Evolutionary conservation across 2,888 invertebrate genomes (phyloP), one percentile per base, ranked within the genome.

Genomic region (Microctonus hyperodae): DNA sequence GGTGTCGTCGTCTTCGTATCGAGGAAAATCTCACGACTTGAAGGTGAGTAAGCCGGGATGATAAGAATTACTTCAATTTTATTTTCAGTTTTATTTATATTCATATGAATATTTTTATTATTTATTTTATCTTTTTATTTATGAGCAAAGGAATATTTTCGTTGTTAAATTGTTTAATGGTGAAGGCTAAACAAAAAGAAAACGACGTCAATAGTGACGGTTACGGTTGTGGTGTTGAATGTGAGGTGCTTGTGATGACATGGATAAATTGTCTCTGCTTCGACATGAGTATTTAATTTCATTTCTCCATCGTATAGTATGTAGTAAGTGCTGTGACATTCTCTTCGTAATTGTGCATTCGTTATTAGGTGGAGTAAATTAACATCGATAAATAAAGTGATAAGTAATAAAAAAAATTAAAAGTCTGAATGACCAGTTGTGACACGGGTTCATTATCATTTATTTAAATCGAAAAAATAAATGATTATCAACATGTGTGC

Each of bases 21-120:
- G 25, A 58, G n/a, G 58, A 40, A 33, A 35, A 33, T 58, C 23
- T 37, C 58, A 23, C 37, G 35, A 61, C 50, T 20, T 48, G 31
- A 33, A 61, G 61, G 61, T 60, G 60, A 58, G 64, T 64, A 48
- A 25, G 28, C 61, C 53, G 55, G 35, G 35, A 44, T 7, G 7
- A 10, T 13, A 28, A 40, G 51, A 60, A 51, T 37, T 64, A 50
- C 40, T 64, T 40, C 22, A 23, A 40, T 51, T 56, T 5, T 9
- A 33, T 44, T 59, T 44, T 23, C 20, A n/a, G 6, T 44, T 44
- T 16, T 1, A 16, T 16, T 44, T 16, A n/a, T 44, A n/a, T 44
- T 44, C 5, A 1, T 9, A 44, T 40, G n/a, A 40, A 13, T 44
- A 4, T 16, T 44, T 37, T 37, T 23, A 6, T 13, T 37, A n/a